Evolutionary conservation across 1,140 invertebrate species (phyloP).

Genomic region (Ooceraea biroi): DNA sequence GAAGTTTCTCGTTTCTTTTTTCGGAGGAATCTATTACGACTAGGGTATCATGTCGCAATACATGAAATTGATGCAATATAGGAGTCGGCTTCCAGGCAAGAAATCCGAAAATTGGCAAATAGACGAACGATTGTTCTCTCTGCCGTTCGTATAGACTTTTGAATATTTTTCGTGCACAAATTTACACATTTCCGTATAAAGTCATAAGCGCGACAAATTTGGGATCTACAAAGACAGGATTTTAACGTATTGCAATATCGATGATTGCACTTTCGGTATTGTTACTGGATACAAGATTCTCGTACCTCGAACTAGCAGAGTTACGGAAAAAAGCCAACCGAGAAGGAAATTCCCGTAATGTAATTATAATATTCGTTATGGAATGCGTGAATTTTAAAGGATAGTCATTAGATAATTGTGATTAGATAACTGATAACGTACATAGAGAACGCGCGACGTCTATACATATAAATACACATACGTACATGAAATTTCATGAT

Average conservation of each 20-base stretch:
- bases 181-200: neutral
- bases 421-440: conserved; percentile 39
- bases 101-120: conserved; percentile 49
- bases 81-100: conserved; percentile 21
- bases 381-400: conserved; percentile 45
- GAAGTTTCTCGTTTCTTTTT: neutral
- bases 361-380: neutral
- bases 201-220: conserved; percentile 20
- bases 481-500: conserved; percentile 67
- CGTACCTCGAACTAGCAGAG: neutral
- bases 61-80: conserved; percentile 46
- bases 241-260: conserved; percentile 38
- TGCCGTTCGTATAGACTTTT: neutral
- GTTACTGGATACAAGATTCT: conserved; percentile 9
- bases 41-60: conserved; percentile 18
- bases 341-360: neutral
- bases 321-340: neutral
- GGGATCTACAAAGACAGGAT: conserved; percentile 19
- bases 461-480: neutral
- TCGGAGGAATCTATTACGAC: neutral
- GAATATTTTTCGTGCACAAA: conserved; percentile 33
- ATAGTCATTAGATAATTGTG: conserved; percentile 32
- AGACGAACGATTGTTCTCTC: conserved; percentile 6
- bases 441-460: conserved; percentile 36
- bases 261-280: conserved; percentile 21